phyloP scores from a whole-genome alignment of 1,140 invertebrate genomes.

The Brachionus asplanchnoidis region DNA sequence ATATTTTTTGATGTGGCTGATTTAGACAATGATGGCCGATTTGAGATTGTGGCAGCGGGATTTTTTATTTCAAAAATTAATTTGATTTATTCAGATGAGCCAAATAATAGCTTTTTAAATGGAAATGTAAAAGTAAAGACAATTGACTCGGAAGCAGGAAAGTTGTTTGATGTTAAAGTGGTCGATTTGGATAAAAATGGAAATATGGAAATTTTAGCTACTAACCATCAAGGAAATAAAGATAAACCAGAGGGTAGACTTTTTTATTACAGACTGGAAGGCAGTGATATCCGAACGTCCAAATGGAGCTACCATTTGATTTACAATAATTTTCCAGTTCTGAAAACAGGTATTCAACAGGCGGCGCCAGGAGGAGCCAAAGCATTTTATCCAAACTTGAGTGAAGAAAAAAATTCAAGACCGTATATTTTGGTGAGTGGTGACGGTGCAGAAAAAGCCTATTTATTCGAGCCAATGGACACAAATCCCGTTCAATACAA shows the following conservation, averaged over 20 bases:
- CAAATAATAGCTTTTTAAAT: constrained; percentile 36
- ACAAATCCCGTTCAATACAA: constrained; percentile 11
- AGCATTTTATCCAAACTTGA: constrained; percentile 27
- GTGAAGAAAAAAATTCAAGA: background rate
- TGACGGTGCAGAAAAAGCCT: constrained; percentile 5
- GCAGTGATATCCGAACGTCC: background rate
- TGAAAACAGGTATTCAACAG: background rate
- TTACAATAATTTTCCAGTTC: constrained; percentile 24
- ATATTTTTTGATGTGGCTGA: constrained; percentile 40
- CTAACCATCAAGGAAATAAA: constrained; percentile 37
- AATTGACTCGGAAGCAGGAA: background rate
- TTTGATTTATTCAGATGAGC: constrained; percentile 30
- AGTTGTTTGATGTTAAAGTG: constrained; percentile 19
- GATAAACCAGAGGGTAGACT: constrained; percentile 10
- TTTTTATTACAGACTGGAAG: constrained; percentile 12
- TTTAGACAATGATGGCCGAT: constrained; percentile 25
- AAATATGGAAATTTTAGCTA: constrained; percentile 1
- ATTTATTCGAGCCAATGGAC: constrained; percentile 28
- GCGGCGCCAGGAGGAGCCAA: constrained; percentile 27
- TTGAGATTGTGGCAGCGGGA: constrained; percentile 30
- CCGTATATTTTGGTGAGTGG: constrained; percentile 32
- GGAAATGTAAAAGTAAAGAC: constrained; percentile 25
- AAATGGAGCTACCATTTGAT: constrained; percentile 24
- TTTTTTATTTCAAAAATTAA: constrained; percentile 21
- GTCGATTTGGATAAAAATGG: constrained; percentile 26